Evolutionary conservation across 2,888 invertebrate genomes (phyloP), one percentile per base, ranked within the genome.

Genomic region (Myopa testacea): DNA sequence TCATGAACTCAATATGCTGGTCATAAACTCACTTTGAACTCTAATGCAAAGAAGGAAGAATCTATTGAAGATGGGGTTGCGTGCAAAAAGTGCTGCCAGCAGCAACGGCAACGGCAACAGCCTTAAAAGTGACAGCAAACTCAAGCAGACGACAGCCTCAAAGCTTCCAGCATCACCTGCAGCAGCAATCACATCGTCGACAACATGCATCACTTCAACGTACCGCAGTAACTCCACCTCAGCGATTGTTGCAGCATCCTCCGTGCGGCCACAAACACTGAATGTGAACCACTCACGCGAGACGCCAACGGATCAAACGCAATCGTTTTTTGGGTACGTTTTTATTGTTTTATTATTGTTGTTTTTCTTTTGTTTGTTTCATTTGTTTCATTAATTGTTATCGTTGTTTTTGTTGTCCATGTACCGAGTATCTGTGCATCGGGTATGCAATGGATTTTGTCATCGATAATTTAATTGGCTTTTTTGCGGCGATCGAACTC

Each of bases 281-380:
- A 88, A 89, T 83, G 89, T 89, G 70, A 85, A 86, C 79, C 84
- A 88, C 83, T 82, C 84, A 78, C 86, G 84, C 78, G 87, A 88
- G 83, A 86, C 87, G 82, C 88, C 88, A 81, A 83, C 85, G 78
- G 86, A 86, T 82, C 87, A 87, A 83, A 86, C 88, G 79, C 87
- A 87, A 86, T 80, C 85, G 79, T 89, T 88, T 84, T 86, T 88
- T 83, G 86, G 89, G 89, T 89, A 89, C 84, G 89, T 87, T 84
- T 82, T 73, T 65, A 63, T 55, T 63, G 45, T 71, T 80, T 80
- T 78, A 75, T 78, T 81, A 82, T 81, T 40, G 75, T 79, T 77
- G 73, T n/a, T 26, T 52, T 70, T 71, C 63, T 75, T 76, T 69
- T 67, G 62, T 52, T 71, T 52, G 14, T 26, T 74, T 38, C 45